Evolutionary conservation across 2,113 vertebrate genomes (phyloP).

Genomic region (Eidolon helvum): DNA sequence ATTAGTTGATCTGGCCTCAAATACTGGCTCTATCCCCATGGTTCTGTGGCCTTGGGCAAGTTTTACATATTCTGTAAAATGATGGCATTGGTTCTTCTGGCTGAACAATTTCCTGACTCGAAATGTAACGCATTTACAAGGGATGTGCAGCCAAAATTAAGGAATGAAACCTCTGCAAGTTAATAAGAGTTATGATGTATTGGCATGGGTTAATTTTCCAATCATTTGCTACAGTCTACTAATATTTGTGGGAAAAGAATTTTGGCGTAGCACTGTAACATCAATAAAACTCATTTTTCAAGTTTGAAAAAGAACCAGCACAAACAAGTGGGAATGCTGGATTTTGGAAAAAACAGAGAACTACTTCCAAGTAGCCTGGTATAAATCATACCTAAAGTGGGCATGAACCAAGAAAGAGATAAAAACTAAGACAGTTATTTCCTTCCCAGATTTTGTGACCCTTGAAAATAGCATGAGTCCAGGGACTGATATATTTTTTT

Average conservation of each 20-base stretch:
- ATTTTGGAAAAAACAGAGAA: not conserved
- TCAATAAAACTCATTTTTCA: slow-evolving; percentile 72
- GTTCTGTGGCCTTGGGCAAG: not conserved
- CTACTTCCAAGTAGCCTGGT: not conserved
- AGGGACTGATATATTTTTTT: not conserved
- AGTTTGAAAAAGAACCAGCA: slow-evolving; percentile 67
- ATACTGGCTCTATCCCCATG: not conserved
- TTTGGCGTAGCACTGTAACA: slow-evolving; percentile 49
- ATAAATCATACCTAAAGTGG: not conserved
- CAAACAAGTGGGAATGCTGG: slow-evolving; percentile 55
- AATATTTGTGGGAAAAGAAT: slow-evolving; percentile 72
- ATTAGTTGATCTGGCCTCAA: not conserved
- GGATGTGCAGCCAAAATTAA: slow-evolving; percentile 50
- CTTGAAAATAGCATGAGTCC: not conserved
- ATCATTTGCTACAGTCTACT: slow-evolving; percentile 66
- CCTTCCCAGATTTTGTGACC: not conserved
- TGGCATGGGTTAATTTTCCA: slow-evolving; percentile 65
- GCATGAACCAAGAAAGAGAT: not conserved
- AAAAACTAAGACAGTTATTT: not conserved
- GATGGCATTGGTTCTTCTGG: not conserved
- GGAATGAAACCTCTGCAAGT: slow-evolving; percentile 52
- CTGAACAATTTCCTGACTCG: not conserved
- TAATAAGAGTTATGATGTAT: slow-evolving; percentile 43
- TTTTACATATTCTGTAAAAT: slow-evolving; percentile 26
- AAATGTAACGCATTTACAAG: slow-evolving; percentile 10